Evolutionary conservation across 2,888 invertebrate species (phyloP).

Genomic region (Rapana venosa): DNA sequence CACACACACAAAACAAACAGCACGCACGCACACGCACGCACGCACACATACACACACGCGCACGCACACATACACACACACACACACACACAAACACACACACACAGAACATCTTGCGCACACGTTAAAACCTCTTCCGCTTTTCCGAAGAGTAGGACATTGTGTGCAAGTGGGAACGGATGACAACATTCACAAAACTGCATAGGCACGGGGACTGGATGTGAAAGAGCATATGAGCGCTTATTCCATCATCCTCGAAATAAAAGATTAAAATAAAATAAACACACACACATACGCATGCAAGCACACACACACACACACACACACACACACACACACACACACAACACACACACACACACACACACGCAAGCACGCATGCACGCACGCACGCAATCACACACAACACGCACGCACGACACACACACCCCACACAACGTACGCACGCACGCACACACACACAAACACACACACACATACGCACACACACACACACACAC

Average conservation of each 20-base stretch:
- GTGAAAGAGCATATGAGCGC: no score
- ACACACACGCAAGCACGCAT: neutral
- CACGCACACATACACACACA: neutral
- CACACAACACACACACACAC: neutral
- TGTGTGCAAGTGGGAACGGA: no score
- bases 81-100: no score
- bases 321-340: neutral
- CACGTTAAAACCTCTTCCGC: no score
- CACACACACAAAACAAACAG: neutral
- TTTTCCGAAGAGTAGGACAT: no score
- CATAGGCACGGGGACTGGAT: no score
- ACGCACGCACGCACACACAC: neutral
- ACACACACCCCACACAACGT: neutral
- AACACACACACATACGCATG: neutral
- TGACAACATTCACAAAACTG: no score
- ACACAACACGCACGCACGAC: neutral
- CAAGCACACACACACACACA: neutral
- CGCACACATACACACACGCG: neutral
- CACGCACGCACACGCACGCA: neutral
- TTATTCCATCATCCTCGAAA: no score
- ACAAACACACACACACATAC: slow-evolving; percentile 9
- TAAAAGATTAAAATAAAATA: no score
- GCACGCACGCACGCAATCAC: neutral
- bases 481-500: neutral
- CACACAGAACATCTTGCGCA: no score